Conservation (phyloP, 92 coral and sea anemone species). For the Epizoanthus illoricatus region DNA sequence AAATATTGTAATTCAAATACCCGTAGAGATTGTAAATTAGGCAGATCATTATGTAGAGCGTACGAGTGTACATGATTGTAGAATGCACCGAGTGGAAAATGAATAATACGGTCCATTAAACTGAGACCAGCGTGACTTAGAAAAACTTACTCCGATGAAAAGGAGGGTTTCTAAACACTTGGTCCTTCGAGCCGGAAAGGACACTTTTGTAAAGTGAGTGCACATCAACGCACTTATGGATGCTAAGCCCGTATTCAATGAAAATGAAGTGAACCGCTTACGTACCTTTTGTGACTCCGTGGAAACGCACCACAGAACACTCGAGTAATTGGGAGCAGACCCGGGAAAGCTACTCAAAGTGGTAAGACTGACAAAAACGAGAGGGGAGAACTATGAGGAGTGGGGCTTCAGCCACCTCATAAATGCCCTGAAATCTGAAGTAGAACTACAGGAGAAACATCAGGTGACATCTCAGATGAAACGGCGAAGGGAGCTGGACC, state of each 20-base stretch:
- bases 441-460: conserved; percentile 6
- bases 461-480: conserved; percentile 4
- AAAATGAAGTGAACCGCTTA: not conserved
- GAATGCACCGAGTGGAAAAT: no score
- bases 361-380: conserved; percentile 5
- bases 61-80: no score
- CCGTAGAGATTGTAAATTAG: no score
- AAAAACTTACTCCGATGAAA: no score
- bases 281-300: not conserved
- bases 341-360: not conserved
- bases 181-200: no score
- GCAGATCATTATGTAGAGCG: no score
- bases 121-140: no score
- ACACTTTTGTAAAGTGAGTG: no score
- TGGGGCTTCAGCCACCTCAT: not conserved
- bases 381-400: conserved; percentile 14
- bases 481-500: not conserved
- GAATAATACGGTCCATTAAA: no score
- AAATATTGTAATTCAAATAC: no score
- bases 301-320: conserved; percentile 19
- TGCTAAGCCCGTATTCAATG: not conserved
- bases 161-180: no score
- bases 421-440: not conserved
- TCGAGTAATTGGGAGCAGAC: not conserved
- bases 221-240: no score